Base-by-base conservation (phyloP, 2,113 vertebrate species). In the Kryptolebias marmoratus region DNA sequence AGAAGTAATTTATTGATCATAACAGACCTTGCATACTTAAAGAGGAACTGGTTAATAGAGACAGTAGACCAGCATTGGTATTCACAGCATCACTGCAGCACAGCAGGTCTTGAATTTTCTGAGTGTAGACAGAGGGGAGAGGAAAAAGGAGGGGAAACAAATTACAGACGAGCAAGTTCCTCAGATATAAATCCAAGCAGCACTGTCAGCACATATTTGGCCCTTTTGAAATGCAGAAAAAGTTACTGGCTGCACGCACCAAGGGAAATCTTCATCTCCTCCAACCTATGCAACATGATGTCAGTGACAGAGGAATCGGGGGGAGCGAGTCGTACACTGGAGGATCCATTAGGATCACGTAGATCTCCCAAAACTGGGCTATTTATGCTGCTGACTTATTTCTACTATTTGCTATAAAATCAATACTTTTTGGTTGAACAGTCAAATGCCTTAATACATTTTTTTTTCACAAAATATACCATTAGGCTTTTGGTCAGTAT, bases 131-230 rank as follows among this genome's bases (percentile, higher is more conserved):
- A 9, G 39, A 42, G 39, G 39, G 39, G 39, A 42, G 39, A n/a
- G 11, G 10, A 9, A n/a, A 11, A 9, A 7, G 5, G 30, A 12
- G 2, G 22, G 60, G 62, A 65, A 77, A 64, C 45, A 73, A 81
- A 84, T 86, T 68, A 62, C 53, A 62, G 53, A 73, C 71, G 62
- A 70, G 36, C 68, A 59, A 30, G 32, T 63, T 82, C 39, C 31
- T 47, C 62, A 55, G 69, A 69, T 70, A 62, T 72, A 56, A 79
- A 77, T 81, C 75, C 30, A 71, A 80, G 73, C 53, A 15, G 77
- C 81, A n/a, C 47, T 70, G 82, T 89, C 87, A 81, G 88, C 87
- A 83, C 18, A 69, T 77, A 64, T 62, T 64, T 55, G 62, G n/a
- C 66, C 32, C 18, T 82, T 72, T 22, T 68, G 61, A 84, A 85